Evolutionary conservation across 2,113 vertebrate genomes (phyloP), one percentile per base, ranked within the genome.

Genomic region (Mustelus asterias): DNA sequence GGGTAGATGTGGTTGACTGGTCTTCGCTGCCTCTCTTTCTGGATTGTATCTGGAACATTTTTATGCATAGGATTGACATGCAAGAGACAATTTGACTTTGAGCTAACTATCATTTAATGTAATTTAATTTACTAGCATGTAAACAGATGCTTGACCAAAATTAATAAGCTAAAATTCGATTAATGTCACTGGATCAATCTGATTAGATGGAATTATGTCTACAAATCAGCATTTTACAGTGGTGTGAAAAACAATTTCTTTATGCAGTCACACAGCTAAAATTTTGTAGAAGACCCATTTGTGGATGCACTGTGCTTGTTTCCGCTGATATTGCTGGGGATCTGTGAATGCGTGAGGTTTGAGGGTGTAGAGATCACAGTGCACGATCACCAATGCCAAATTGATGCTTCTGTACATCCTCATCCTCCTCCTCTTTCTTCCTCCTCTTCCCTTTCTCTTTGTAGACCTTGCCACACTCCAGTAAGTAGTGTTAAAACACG

Each of bases 111-210:
- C 72, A 95, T 95, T 72, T 44, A 58, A 58, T 33, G 58, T 83
- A 37, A 83, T 83, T 18, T 48, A 95, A 54, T 44, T 54, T 72
- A 44, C 44, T n/a, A 76, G 44, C 67, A 95, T 48, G 44, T 72
- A 95, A 95, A 72, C 94, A 95, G 94, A 76, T 54, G 94, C 69
- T 95, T 95, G 67, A 76, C 26, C 24, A 33, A 72, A 95, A 95
- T 95, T 95, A 72, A 95, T 72, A 48, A 94, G 44, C 44, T 72
- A 44, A 72, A 54, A 95, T 95, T 76, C 41, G 72, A 33, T 54
- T 72, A 41, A 95, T 72, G 94, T 54, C 41, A 95, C 67, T 54
- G 69, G 37, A 72, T 72, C 69, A 95, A 76, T 29, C 22, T 72
- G 24, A 95, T 76, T 95, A 76, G 72, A 69, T 72, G 54, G 65